Evolutionary conservation across 2,113 vertebrate species (phyloP), one percentile per base, ranked within the genome.

Genomic region (Dipodomys ordii): DNA sequence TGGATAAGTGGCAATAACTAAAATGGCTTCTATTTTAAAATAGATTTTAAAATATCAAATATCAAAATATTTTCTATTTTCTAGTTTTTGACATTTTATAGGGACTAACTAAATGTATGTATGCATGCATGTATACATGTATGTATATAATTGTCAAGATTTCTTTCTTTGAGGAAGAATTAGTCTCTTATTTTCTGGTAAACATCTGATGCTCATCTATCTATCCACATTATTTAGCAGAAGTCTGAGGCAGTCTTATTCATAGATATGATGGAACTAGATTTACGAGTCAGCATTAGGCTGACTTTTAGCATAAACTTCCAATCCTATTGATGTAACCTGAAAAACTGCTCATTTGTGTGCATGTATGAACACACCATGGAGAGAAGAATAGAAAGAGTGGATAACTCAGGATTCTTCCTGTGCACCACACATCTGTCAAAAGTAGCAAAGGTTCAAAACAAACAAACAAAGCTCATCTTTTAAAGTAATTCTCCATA

Each of bases 131-230:
- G 53, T 57, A 18, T 57, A 13, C 53, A 57, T 57, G 53, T 97
- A 92, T 93, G 95, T 49, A 79, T 93, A 91, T 95, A 97, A 79
- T 94, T 97, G 95, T 67, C 90, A 91, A 95, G 85, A 97, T 98
- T 97, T 92, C 97, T 97, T 97, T 97, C 96, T 97, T 97, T 76
- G 80, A 88, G 81, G 39, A 44, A 96, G 68, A 97, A 95, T 95
- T 95, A 93, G 94, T 82, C 93, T 97, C 39, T 0, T 4, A 85
- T 92, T 95, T 96, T 88, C 79, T 96, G 89, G 67, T 96, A 94
- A 97, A 94, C 96, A 98, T 96, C 94, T 95, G 92, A 96, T 95
- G 92, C 95, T 96, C 97, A 96, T 98, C 95, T 97, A 85, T 97
- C 65, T 92, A 87, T 65, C 97, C 96, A 94, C 69, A 97, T 88